Conservation (phyloP, 2,113 vertebrate species). For the Carettochelys insculpta region DNA sequence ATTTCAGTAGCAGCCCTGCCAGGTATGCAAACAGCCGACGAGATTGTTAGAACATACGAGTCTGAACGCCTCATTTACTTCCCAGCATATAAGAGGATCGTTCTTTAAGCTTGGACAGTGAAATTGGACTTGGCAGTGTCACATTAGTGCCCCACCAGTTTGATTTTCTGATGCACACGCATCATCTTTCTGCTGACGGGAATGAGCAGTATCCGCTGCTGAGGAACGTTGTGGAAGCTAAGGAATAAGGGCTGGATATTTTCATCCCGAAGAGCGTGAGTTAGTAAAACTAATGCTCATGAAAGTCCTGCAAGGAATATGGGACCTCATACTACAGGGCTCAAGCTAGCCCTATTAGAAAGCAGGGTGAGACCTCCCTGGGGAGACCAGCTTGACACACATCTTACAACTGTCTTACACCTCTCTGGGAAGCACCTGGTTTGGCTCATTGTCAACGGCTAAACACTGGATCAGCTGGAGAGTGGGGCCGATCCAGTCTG, state of each 20-base stretch:
- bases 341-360: not conserved
- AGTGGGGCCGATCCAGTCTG: fast-evolving
- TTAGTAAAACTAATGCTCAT: slow-evolving; percentile 25
- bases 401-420: not conserved
- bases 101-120: not conserved
- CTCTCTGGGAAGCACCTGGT: not conserved
- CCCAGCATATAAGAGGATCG: not conserved
- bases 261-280: not conserved
- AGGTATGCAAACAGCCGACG: not conserved
- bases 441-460: not conserved
- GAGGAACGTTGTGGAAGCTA: slow-evolving; percentile 22
- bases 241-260: slow-evolving; percentile 27
- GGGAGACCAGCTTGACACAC: not conserved
- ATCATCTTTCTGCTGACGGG: not conserved
- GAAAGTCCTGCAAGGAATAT: not conserved
- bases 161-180: not conserved
- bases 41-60: not conserved
- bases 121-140: not conserved
- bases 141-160: not conserved
- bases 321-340: not conserved
- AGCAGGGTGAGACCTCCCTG: not conserved
- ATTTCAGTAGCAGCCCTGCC: not conserved
- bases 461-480: not conserved
- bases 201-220: slow-evolving; percentile 24
- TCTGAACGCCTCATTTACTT: not conserved